phyloP scores from a whole-genome alignment of 1,140 invertebrate species.

The Danaus plexippus region DNA sequence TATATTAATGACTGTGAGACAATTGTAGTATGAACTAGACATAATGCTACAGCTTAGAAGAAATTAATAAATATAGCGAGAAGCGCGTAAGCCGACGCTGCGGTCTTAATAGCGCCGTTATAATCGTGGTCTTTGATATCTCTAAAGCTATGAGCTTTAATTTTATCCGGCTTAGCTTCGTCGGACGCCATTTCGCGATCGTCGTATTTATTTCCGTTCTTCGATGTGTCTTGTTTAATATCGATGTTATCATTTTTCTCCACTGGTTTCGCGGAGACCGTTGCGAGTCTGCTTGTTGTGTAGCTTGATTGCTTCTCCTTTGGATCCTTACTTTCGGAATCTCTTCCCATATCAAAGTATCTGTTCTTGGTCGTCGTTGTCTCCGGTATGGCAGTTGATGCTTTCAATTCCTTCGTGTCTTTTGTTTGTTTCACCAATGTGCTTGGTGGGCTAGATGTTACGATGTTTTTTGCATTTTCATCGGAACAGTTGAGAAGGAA shows the following conservation, averaged over 20 bases:
- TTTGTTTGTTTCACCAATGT: constrained; percentile 5
- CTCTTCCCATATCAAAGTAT: constrained; percentile 10
- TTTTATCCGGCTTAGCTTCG: constrained; percentile 48
- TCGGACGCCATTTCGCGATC: constrained; percentile 51
- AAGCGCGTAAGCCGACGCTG: constrained; percentile 25
- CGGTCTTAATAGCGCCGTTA: constrained; percentile 28
- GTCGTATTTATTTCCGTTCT: constrained; percentile 3
- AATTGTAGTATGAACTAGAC: constrained; percentile 31
- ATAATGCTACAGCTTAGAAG: constrained; percentile 28
- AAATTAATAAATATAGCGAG: constrained; percentile 30
- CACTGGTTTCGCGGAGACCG: constrained; percentile 55
- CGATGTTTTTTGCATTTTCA: constrained; percentile 12
- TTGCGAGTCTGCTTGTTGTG: constrained; percentile 50
- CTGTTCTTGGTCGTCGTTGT: constrained; percentile 6
- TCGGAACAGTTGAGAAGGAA: constrained; percentile 46
- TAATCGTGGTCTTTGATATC: constrained; percentile 23
- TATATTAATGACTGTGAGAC: constrained; percentile 64
- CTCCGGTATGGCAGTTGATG: constrained; percentile 4
- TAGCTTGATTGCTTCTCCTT: constrained; percentile 23
- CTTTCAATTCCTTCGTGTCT: constrained; percentile 5
- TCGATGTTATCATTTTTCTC: constrained; percentile 29
- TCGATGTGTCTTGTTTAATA: too few species aligned
- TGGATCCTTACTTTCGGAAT: constrained; percentile 13
- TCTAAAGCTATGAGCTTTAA: constrained; percentile 47
- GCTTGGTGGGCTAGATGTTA: constrained; percentile 8